Evolutionary conservation across 1,140 invertebrate genomes (phyloP), one percentile per base, ranked within the genome.

Genomic region (Aphelinus atriplicis): DNA sequence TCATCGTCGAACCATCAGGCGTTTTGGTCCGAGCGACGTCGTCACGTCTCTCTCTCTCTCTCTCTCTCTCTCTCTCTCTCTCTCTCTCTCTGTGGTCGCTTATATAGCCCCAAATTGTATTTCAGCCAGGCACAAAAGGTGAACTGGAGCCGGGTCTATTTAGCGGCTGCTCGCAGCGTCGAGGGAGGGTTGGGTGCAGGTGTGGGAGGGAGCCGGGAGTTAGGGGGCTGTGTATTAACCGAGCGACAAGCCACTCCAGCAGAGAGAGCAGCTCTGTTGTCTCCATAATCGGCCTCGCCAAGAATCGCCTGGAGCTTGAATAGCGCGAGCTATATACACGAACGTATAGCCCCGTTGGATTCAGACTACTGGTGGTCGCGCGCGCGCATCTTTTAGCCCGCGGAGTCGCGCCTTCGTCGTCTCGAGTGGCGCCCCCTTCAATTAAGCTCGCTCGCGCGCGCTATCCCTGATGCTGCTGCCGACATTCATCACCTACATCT

Each of bases 401-500:
- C 26, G 26, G 26, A 26, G 26, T 26, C 26, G 57, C 26, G 63
- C 48, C 58, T 65, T 56, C 48, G 62, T 46, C 68, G 70, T 76
- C 76, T 73, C 63, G 26, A 74, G 60, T 61, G 56, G 3, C 6
- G 50, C 43, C 48, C 7, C 48, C 58, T 73, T 73, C 76, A 79
- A 80, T 79, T 80, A 79, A 80, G 73, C 69, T 48, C 57, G 48
- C 26, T 26, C 26, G 26, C 26, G 26, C 26, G 72, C 57, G 61
- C 61, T 63, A 63, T n/a, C 61, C 10, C 6, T 7, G 43, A 4
- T 45, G 61, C 10, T 66, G 67, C 77, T 43, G 76, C 63, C 71
- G 73, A 73, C 78, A 80, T 80, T 80, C 64, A 78, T 78, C 73
- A 76, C 60, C 75, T 76, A 80, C 79, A 77, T 79, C 69, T 26